phyloP scores from a whole-genome alignment of 30 jellyfish, hydroid and myxozoan genomes.

The Nemopilema nomurai region DNA sequence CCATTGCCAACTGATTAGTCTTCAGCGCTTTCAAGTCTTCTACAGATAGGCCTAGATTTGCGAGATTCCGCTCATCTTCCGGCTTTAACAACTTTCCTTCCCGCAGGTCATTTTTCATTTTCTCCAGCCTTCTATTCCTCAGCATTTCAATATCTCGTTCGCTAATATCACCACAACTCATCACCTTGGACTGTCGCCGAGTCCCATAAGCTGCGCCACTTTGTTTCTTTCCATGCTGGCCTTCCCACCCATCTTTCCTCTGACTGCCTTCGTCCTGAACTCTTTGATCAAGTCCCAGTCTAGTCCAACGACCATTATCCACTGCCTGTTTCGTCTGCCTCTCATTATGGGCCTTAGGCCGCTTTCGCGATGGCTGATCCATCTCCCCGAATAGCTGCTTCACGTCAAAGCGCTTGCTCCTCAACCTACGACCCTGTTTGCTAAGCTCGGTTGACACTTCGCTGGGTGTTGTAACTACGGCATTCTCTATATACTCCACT shows the following conservation, averaged over 20 bases:
- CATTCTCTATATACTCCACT: not conserved
- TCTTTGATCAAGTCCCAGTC: not conserved
- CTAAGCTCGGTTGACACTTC: not conserved
- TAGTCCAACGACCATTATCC: constrained; percentile 16
- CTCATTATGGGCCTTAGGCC: constrained; percentile 9
- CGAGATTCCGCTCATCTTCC: constrained; percentile 45
- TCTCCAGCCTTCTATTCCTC: constrained; percentile 31
- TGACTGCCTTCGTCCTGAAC: not conserved
- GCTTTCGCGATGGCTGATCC: constrained; percentile 35
- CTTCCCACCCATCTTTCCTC: not conserved
- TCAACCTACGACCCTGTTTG: constrained; percentile 48
- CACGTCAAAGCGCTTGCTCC: constrained; percentile 61
- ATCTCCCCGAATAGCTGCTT: constrained; percentile 34
- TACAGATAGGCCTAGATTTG: constrained; percentile 33
- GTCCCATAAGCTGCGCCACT: not conserved
- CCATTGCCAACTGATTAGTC: not conserved
- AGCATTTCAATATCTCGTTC: constrained; percentile 36
- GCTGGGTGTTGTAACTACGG: not conserved
- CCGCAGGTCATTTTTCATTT: constrained; percentile 24
- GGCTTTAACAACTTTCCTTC: constrained; percentile 41
- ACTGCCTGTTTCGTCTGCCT: constrained; percentile 3
- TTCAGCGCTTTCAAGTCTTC: constrained; percentile 23
- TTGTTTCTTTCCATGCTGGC: not conserved
- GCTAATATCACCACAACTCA: constrained; percentile 14
- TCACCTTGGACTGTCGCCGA: not conserved